Evolutionary conservation across 2,888 invertebrate genomes (phyloP), one percentile per base, ranked within the genome.

Genomic region (Drosophila koepferae): DNA sequence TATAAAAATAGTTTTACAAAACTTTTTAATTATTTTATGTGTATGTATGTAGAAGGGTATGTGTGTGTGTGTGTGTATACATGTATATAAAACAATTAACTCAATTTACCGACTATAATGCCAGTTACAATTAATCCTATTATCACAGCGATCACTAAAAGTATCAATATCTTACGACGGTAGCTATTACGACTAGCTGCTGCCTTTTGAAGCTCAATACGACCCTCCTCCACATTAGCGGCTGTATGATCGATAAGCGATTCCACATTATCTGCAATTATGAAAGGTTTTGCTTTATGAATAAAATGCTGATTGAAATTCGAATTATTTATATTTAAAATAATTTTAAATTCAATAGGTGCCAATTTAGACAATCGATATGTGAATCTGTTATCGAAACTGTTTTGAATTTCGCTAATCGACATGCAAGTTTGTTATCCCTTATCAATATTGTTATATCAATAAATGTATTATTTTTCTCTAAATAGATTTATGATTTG

Each of bases 151-250:
- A 97, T 95, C 63, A 95, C 91, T 81, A 95, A 94, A 77, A 97
- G 94, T 81, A 96, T 95, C 91, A 96, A 95, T 92, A 97, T 94
- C 94, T 96, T 96, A 91, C 95, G 95, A 65, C 97, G 94, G 92
- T 96, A 96, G 91, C 94, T 95, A 92, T 96, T 96, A 93, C 97
- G 96, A 93, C 97, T 96, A 81, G 95, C 94, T 40, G 96, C 95
- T 20, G 98, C 98, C 92, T 97, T 97, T n/a, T 95, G 94, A 48
- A 98, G 92, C 87, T 98, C 96, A 74, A 95, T 95, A 8, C 95
- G 94, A 0, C 97, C 98, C n/a, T 95, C 93, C 91, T 97, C 97
- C 6, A 98, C 97, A 83, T 96, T 95, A 3, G 95, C 95, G 60
- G 95, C 95, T 1, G 96, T 95, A 69, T 95, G 94, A 89, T 97